Percentiles rank a stretch among this genome's conserved stretches.
These are phyloP conservation scores for Trichopoda pennipes DNA, from an alignment of 2,888 invertebrate species.

Conservation along the genomic window DNA sequence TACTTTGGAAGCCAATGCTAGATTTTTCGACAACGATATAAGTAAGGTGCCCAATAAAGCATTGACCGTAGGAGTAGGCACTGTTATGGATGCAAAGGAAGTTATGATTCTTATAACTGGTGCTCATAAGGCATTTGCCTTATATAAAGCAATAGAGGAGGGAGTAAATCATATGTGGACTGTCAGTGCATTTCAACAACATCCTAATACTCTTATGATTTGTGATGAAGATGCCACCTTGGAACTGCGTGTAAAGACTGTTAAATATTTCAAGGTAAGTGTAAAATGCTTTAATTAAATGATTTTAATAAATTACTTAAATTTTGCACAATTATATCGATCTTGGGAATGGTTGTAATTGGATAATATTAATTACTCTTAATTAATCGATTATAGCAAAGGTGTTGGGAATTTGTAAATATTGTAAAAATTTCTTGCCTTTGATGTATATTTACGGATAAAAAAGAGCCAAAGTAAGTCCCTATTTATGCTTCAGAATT, in stretches of 20 bases:
- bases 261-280: constrained; percentile 96
- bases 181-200: constrained; percentile 98
- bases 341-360: background rate
- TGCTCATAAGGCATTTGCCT: constrained; percentile 96
- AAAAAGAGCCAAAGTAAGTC: no score
- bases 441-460: no score
- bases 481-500: no score
- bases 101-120: constrained; percentile 99
- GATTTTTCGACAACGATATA: constrained; percentile 98
- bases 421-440: no score
- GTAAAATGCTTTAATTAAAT: background rate
- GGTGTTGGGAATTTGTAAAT: no score
- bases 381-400: no score
- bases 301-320: background rate
- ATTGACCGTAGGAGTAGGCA: constrained; percentile 98
- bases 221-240: constrained; percentile 99
- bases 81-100: constrained; percentile 99
- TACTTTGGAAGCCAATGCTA: constrained; percentile 97
- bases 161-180: constrained; percentile 99
- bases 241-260: constrained; percentile 98
- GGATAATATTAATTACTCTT: no score
- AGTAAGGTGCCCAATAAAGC: constrained; percentile 96
- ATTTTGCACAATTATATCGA: background rate
- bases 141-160: constrained; percentile 98
- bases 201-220: constrained; percentile 94